These are phyloP conservation scores for Eumacrocentrus americanus DNA, from an alignment of 2,888 invertebrate species.

Conservation along the genomic window DNA sequence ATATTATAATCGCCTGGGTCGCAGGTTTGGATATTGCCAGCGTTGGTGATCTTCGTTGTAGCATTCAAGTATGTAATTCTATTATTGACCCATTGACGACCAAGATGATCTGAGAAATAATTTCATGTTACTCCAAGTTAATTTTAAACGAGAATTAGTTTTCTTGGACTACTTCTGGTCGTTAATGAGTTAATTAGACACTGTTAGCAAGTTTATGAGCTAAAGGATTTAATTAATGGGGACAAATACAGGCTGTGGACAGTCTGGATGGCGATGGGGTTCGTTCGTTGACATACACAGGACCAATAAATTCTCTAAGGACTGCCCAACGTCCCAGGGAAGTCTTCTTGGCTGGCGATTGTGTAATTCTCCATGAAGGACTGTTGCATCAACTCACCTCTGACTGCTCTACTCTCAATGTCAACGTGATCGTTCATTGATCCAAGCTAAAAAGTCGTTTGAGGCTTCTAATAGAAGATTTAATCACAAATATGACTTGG, in stretches of 20 bases:
- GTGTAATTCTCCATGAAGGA: slow-evolving; percentile 55
- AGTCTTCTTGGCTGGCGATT: slow-evolving; percentile 53
- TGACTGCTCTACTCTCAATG: slow-evolving; percentile 48
- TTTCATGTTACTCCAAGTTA: too few relatives aligned
- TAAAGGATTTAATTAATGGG: too few relatives aligned
- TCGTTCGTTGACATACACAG: slow-evolving; percentile 55
- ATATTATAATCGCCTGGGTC: slow-evolving; percentile 56
- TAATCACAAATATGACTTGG: too few relatives aligned
- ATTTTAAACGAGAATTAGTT: too few relatives aligned
- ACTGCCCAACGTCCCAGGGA: slow-evolving; percentile 54
- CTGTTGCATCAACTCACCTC: slow-evolving; percentile 51
- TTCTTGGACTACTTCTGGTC: too few relatives aligned
- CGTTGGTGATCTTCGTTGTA: slow-evolving; percentile 48
- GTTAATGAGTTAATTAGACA: too few relatives aligned
- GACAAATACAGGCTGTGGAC: slow-evolving; percentile 55
- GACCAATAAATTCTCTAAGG: slow-evolving; percentile 55
- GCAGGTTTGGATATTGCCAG: slow-evolving; percentile 54
- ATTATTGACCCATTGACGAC: too few relatives aligned
- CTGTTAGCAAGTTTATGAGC: too few relatives aligned
- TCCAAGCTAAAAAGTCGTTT: too few relatives aligned
- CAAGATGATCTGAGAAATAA: too few relatives aligned
- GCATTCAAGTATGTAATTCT: slow-evolving; percentile 50
- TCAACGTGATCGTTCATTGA: slow-evolving; percentile 54
- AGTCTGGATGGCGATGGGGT: slow-evolving; percentile 47
- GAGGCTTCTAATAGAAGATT: too few relatives aligned